Base-by-base conservation (phyloP, 2,113 vertebrate species). In the Salminus brasiliensis region DNA sequence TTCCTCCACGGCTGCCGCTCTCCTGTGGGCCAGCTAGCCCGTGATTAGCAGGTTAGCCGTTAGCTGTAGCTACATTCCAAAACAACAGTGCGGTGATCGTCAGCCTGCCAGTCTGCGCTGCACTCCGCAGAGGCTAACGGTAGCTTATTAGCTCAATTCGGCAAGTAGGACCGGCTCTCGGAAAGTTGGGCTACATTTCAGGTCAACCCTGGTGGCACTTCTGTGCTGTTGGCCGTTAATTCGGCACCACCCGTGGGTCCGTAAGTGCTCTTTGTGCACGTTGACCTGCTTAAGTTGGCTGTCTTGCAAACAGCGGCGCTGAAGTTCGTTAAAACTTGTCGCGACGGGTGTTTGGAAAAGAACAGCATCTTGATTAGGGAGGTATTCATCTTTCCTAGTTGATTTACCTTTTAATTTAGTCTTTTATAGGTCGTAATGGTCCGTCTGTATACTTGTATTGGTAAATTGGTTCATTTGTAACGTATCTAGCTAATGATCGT, bases 1-100 rank as follows among this genome's bases (percentile, higher is more conserved):
- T 53, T 1, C 9, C 53, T 43, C 32, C 15, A 29, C 13, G n/a
- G 11, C 49, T 15, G 21, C 47, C 7, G n/a, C n/a, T n/a, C n/a
- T 12, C 2, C 32, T 21, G 30, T 12, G 27, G 15, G 29, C 32
- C 27, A 34, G 60, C 60, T 32, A 62, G 59, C 59, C 29, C 12
- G 15, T n/a, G 25, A 57, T 59, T 30, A 60, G 57, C 57, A 21
- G 29, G 49, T 65, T 79, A 83, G 74, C 72, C 8, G 72, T 69
- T 79, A 77, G 75, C 75, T n/a, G 16, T 49, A 21, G 9, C 18
- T 66, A 67, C 71, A 74, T 84, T 81, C 74, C 70, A 81, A 80
- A 84, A 80, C 82, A 80, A 71, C 12, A 63, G n/a, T n/a, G n/a
- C 30, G 3, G 32, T 32, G 59, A 59, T 62, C 6, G 59, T 62